A percentile compares a stretch with the other conserved stretches of the same genome.
Conservation (phyloP, 64 coral and sea anemone species). For the Pocillopora damicornis region DNA sequence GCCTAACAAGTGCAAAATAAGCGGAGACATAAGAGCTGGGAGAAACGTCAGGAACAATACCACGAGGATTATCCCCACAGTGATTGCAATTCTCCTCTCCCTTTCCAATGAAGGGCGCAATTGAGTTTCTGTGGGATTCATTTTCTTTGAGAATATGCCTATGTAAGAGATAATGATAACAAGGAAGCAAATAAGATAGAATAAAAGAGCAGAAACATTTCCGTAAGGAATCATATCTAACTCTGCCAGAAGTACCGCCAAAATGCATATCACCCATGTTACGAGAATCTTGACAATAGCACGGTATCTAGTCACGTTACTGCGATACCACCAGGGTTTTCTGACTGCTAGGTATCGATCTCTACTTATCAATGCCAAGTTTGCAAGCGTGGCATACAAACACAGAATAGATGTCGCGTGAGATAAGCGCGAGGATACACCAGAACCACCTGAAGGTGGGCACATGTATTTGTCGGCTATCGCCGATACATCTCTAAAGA, state of each 20-base stretch:
- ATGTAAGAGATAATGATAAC: constrained; percentile 14
- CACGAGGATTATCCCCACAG: background rate
- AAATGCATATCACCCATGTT: background rate
- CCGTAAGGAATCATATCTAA: background rate
- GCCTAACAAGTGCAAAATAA: background rate
- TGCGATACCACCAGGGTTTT: background rate
- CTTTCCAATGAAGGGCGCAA: background rate
- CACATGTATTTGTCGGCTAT: background rate
- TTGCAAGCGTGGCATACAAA: background rate
- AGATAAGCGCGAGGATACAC: background rate
- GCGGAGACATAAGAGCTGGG: background rate
- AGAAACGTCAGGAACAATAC: background rate
- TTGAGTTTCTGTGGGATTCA: background rate
- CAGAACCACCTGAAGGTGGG: background rate
- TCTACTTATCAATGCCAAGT: background rate
- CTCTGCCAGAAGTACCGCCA: background rate
- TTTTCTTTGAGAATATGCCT: background rate
- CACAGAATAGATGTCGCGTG: background rate
- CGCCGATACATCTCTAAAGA: background rate
- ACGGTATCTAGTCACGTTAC: background rate
- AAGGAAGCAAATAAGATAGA: background rate
- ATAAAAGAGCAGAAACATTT: background rate
- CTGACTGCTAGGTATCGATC: background rate
- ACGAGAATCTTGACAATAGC: background rate
- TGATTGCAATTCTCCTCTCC: constrained; percentile 5